These are phyloP conservation scores for Sinella curviseta DNA, from an alignment of 1,140 invertebrate genomes.

Conservation along the genomic window DNA sequence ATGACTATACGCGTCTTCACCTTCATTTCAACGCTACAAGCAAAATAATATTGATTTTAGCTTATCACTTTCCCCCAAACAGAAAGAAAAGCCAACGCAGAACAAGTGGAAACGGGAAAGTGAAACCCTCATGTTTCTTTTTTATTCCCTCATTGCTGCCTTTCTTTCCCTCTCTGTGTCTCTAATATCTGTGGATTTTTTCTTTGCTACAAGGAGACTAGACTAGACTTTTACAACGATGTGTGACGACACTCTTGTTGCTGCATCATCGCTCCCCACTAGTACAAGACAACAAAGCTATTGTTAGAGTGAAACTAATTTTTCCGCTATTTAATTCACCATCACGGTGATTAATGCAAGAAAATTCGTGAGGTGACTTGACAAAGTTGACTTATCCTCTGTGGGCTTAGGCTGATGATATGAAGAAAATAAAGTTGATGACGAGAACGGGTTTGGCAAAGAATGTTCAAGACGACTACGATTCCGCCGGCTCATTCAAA, in stretches of 20 bases:
- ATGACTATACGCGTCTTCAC: neutral
- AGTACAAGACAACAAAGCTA: too few species aligned
- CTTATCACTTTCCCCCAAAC: constrained; percentile 15
- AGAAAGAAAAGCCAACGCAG: neutral
- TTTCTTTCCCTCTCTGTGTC: too few species aligned
- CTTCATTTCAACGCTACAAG: neutral
- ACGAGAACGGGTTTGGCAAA: neutral
- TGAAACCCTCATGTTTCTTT: neutral
- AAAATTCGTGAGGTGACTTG: constrained; percentile 19
- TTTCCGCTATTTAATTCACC: constrained; percentile 25
- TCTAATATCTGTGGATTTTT: too few species aligned
- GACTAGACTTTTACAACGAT: too few species aligned
- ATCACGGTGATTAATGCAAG: constrained; percentile 27
- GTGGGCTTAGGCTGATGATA: neutral
- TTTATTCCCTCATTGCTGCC: neutral
- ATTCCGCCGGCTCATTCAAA: too few species aligned
- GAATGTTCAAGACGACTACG: too few species aligned
- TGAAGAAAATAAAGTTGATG: constrained; percentile 19
- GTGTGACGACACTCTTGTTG: too few species aligned
- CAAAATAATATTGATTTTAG: constrained; percentile 22
- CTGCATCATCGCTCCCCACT: too few species aligned
- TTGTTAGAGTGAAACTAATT: too few species aligned
- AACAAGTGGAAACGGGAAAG: neutral
- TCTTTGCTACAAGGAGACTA: too few species aligned
- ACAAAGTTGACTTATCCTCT: constrained; percentile 24